Conservation (phyloP, 1,140 invertebrate species). For the Saccostrea glomerata region DNA sequence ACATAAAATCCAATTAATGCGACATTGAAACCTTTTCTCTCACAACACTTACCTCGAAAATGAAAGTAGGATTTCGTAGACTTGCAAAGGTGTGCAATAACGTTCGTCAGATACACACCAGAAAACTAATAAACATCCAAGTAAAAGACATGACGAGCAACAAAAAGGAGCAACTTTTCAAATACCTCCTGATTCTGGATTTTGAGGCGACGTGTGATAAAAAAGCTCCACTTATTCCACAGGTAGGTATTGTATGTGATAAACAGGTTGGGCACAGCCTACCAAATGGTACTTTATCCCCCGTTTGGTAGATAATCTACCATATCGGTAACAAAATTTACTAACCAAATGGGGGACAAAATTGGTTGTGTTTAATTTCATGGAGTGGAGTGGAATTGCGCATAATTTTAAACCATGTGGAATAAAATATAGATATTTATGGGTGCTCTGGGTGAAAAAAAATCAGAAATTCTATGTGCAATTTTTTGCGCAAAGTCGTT, state of each 20-base stretch:
- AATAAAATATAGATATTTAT: no score
- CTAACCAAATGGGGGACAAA: no score
- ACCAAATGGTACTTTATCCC: no score
- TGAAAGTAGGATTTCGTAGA: neutral
- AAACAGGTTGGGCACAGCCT: no score
- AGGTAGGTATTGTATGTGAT: slow-evolving; percentile 60
- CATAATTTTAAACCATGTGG: no score
- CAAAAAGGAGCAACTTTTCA: slow-evolving; percentile 72
- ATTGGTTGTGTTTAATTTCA: no score
- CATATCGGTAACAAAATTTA: no score
- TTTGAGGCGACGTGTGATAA: slow-evolving; percentile 84
- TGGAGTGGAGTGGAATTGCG: no score
- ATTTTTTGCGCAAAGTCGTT: no score
- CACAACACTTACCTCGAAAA: neutral
- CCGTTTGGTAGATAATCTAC: no score
- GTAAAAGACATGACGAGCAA: slow-evolving; percentile 4
- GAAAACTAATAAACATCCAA: neutral
- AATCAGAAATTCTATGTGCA: no score
- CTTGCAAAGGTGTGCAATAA: neutral
- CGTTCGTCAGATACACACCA: slow-evolving; percentile 8
- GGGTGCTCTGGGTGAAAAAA: no score
- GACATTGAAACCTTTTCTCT: neutral
- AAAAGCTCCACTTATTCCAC: slow-evolving; percentile 71
- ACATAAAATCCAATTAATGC: neutral
- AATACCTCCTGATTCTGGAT: slow-evolving; percentile 83